Evolutionary conservation across 2,888 invertebrate genomes (phyloP).

Genomic region (Xiphydria camelus): DNA sequence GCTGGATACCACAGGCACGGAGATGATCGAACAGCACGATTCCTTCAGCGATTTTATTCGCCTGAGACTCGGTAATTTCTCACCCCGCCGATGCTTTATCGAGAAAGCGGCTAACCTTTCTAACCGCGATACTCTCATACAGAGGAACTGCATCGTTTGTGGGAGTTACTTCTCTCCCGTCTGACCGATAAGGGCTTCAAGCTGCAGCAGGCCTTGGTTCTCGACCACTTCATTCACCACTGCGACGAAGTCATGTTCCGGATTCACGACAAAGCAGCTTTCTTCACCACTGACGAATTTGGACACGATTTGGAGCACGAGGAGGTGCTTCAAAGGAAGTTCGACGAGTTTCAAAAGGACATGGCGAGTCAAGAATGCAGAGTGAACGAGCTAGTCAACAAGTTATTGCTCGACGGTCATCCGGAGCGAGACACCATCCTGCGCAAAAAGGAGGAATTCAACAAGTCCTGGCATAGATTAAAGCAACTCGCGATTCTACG

Average conservation of each 20-base stretch:
- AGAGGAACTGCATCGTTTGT: conserved; percentile 89
- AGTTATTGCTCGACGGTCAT: conserved; percentile 90
- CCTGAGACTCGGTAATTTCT: conserved; percentile 68
- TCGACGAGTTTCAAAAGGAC: conserved; percentile 99
- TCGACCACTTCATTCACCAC: conserved; percentile 97
- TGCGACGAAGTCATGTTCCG: conserved; percentile 99
- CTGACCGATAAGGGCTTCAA: conserved; percentile 96
- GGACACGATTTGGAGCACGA: conserved; percentile 99
- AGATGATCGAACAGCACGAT: conserved; percentile 96
- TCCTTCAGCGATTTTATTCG: conserved; percentile 94
- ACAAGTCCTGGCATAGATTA: conserved; percentile 95
- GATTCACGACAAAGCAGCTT: conserved; percentile 97
- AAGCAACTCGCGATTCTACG: conserved; percentile 92
- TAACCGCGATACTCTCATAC: too few relatives aligned
- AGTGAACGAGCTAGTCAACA: conserved; percentile 92
- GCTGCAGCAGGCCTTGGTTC: conserved; percentile 92
- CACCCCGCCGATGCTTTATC: too few relatives aligned
- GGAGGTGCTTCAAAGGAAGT: conserved; percentile 97
- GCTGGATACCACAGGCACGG: conserved; percentile 94
- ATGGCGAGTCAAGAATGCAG: conserved; percentile 97
- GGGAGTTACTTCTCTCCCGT: conserved; percentile 93
- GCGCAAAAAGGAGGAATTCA: conserved; percentile 77
- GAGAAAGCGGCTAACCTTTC: too few relatives aligned
- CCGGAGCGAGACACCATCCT: conserved; percentile 79
- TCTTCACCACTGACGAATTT: conserved; percentile 96